Conservation (phyloP, 2,113 vertebrate species). For the Donacobius atricapilla region DNA sequence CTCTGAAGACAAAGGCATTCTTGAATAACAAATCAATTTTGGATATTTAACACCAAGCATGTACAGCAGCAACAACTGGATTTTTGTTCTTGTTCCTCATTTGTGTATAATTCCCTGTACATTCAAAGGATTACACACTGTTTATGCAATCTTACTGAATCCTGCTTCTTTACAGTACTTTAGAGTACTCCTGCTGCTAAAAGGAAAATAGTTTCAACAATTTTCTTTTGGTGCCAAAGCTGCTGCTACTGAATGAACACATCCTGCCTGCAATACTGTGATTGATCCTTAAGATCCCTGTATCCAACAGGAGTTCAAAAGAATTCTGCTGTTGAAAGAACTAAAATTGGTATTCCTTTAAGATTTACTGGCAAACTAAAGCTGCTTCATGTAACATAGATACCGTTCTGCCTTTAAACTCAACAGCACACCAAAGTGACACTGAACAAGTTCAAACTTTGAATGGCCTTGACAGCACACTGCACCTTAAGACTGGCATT, state of each 20-base stretch:
- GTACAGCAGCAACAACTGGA: neutral
- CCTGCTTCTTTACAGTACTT: slow-evolving; percentile 72
- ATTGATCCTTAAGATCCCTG: slow-evolving; percentile 72
- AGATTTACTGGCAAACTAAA: slow-evolving; percentile 57
- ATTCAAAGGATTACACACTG: slow-evolving; percentile 74
- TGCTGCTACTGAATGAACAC: slow-evolving; percentile 70
- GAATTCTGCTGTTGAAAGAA: slow-evolving; percentile 58
- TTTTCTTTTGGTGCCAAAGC: slow-evolving; percentile 74
- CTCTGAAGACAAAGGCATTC: neutral
- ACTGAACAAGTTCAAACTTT: slow-evolving; percentile 47
- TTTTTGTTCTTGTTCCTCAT: slow-evolving; percentile 40
- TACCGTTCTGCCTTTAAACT: slow-evolving; percentile 41
- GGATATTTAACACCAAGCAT: neutral
- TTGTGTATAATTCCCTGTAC: slow-evolving; percentile 61
- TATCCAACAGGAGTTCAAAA: slow-evolving; percentile 71
- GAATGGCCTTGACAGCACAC: slow-evolving; percentile 31
- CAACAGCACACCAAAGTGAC: neutral
- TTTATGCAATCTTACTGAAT: slow-evolving; percentile 69
- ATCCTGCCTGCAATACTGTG: slow-evolving; percentile 65
- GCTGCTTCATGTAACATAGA: slow-evolving; percentile 37
- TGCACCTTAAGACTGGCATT: neutral
- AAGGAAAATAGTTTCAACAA: slow-evolving; percentile 75
- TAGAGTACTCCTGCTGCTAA: slow-evolving; percentile 77
- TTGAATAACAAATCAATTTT: neutral
- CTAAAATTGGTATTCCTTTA: slow-evolving; percentile 70